These are phyloP conservation scores for Drosophila mettleri DNA, from an alignment of 2,888 invertebrate species.

Conservation along the genomic window DNA sequence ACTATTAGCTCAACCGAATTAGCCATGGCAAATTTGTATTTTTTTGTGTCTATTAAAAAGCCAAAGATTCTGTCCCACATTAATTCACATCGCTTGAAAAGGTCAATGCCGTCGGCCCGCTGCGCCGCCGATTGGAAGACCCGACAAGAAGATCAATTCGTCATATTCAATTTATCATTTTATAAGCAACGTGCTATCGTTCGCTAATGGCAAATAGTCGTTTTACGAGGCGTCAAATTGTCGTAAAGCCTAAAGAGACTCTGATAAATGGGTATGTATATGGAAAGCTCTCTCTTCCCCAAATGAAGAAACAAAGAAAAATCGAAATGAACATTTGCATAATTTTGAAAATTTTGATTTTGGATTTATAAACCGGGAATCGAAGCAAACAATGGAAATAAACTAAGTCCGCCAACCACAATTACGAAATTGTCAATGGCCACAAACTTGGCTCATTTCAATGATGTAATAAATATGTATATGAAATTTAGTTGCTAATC, in stretches of 20 bases:
- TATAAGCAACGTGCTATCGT: conserved; percentile 22
- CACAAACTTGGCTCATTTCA: conserved; percentile 56
- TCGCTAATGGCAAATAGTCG: conserved; percentile 34
- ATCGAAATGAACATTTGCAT: conserved; percentile 71
- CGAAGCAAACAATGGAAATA: conserved; percentile 23
- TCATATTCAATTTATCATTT: conserved; percentile 36
- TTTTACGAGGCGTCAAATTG: conserved; percentile 61
- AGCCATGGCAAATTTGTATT: background rate
- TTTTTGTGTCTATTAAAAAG: background rate
- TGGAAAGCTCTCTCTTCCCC: conserved; percentile 27
- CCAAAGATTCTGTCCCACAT: conserved; percentile 32
- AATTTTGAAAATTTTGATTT: conserved; percentile 63
- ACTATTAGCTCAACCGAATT: background rate
- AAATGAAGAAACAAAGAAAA: conserved; percentile 62
- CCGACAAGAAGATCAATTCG: conserved; percentile 5
- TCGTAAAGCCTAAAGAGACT: conserved; percentile 43
- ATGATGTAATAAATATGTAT: conserved; percentile 62
- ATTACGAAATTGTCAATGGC: conserved; percentile 73
- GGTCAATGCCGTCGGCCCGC: conserved; percentile 67
- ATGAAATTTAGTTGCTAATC: conserved; percentile 54
- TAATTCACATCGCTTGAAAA: conserved; percentile 44
- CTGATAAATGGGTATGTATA: background rate
- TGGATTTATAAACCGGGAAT: conserved; percentile 24
- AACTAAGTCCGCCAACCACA: conserved; percentile 67
- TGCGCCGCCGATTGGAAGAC: conserved; percentile 19